These are phyloP conservation scores for Dendrocopos noguchii DNA, from an alignment of 2,113 vertebrate species.

Conservation along the genomic window DNA sequence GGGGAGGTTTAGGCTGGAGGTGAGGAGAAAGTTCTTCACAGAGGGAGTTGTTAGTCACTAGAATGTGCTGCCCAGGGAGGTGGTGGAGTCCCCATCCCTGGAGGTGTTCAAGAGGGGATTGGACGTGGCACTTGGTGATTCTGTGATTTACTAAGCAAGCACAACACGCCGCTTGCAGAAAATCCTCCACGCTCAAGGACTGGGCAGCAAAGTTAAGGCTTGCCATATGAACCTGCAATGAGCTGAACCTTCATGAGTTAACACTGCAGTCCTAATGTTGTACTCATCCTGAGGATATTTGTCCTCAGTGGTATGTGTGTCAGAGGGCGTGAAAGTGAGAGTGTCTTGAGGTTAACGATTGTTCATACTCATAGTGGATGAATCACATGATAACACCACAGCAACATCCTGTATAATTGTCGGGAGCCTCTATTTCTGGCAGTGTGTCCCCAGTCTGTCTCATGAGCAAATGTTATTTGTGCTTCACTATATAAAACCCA, in stretches of 20 bases:
- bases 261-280: not conserved
- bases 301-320: constrained; percentile 64
- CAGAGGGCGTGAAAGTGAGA: constrained; percentile 71
- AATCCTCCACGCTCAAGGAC: not conserved
- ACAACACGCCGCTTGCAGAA: not conserved
- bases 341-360: constrained; percentile 66
- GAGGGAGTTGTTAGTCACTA: no score
- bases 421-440: constrained; percentile 77
- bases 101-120: no score
- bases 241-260: not conserved
- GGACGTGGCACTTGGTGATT: no score
- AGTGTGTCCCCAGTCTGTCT: constrained; percentile 69
- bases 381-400: constrained; percentile 76
- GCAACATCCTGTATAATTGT: constrained; percentile 76
- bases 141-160: not conserved
- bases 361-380: constrained; percentile 70
- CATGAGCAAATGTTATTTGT: constrained; percentile 71
- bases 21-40: no score
- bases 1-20: no score
- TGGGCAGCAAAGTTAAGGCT: not conserved
- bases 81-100: no score
- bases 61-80: no score
- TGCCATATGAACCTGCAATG: not conserved
- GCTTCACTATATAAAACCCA: constrained; percentile 29
- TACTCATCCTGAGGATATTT: constrained; percentile 50